phyloP scores from a whole-genome alignment of 2,113 vertebrate species.

The Xenus cinereus region DNA sequence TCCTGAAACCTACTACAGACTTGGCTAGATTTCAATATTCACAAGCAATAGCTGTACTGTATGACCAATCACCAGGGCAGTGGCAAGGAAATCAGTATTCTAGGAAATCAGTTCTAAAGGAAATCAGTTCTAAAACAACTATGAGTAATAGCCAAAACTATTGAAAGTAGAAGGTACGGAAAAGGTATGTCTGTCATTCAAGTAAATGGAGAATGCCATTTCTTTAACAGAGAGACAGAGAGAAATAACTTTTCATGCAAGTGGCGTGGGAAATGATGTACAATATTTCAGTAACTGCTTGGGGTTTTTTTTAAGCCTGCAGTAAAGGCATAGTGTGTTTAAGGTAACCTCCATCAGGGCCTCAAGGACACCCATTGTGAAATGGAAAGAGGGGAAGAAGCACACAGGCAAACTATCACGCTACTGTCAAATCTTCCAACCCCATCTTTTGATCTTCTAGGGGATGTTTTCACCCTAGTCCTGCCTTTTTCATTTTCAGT shows the following conservation, averaged over 20 bases:
- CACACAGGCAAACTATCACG: neutral
- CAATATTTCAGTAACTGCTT: neutral
- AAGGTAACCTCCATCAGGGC: neutral
- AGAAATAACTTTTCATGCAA: neutral
- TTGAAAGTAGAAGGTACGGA: neutral
- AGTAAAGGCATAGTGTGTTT: neutral
- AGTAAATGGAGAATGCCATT: neutral
- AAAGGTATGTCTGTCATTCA: neutral
- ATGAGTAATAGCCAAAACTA: neutral
- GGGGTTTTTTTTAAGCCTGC: neutral
- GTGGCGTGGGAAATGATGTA: neutral
- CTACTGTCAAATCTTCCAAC: neutral
- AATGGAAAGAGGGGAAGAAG: neutral
- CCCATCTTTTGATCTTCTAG: neutral
- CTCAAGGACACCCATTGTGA: neutral
- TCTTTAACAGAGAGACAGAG: neutral
- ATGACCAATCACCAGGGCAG: neutral
- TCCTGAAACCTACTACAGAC: neutral
- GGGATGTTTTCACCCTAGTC: neutral
- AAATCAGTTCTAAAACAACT: neutral
- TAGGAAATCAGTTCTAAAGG: too few species aligned
- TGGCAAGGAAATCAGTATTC: neutral
- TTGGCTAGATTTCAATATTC: neutral
- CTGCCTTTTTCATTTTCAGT: neutral
- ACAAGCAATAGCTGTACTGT: neutral